Evolutionary conservation across 2,113 vertebrate species (phyloP), one percentile per base, ranked within the genome.

Genomic region (Panthera leo): DNA sequence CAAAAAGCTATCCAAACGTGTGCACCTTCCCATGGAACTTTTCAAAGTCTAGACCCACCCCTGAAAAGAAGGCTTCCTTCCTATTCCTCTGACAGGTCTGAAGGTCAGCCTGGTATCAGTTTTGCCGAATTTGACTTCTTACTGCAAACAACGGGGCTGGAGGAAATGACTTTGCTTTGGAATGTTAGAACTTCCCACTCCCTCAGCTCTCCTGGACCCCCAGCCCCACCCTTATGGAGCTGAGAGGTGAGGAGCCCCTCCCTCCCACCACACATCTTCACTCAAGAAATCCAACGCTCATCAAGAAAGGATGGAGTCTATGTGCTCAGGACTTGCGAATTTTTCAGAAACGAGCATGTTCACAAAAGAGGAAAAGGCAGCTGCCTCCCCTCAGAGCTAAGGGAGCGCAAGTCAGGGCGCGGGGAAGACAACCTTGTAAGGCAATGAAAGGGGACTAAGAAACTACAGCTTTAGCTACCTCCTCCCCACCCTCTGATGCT

Each of bases 41-140:
- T 58, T 75, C 45, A 13, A 93, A 39, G 63, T 23, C 13, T 0
- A 73, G 61, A 27, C 67, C 61, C 31, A 65, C n/a, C 48, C 51
- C 34, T n/a, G 42, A 27, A 18, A 94, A n/a, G n/a, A 87, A 68
- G 63, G 18, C 42, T 73, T 83, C 67, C 85, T 94, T 97, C 91
- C 85, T 85, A 68, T 45, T 65, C 80, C 45, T 93, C 78, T 14
- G 5, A n/a, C 1, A 55, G 53, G 31, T 92, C 53, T 92, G 61
- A 79, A 93, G 21, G 45, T 83, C 31, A 65, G 55, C 13, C 51
- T 39, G 80, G 42, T 39, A 45, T 27, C 39, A 70, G 68, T 85
- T 84, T 65, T 76, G 42, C 58, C 31, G 55, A 79, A 53, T 31
- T 10, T 53, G 7, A 36, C 14, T 48, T 63, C n/a, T 12, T 53